These are phyloP conservation scores for Zaprionus nigranus DNA, from an alignment of 1,140 invertebrate species.

Conservation along the genomic window DNA sequence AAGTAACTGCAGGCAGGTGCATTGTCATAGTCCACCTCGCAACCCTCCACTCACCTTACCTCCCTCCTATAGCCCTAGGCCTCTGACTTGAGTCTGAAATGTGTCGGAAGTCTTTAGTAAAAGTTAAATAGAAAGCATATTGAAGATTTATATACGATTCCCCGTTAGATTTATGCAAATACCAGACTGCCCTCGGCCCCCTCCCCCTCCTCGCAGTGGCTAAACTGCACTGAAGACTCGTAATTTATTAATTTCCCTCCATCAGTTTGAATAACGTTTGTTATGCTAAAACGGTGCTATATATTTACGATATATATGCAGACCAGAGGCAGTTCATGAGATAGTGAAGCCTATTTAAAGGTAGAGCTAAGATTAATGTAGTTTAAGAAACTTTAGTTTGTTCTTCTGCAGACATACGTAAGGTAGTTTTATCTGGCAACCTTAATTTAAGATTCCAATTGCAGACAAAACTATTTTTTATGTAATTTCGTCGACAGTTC, in stretches of 20 bases:
- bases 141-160: conserved; percentile 69
- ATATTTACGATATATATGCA: neutral
- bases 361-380: too few species aligned
- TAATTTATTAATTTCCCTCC: conserved; percentile 8
- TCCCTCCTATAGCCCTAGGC: neutral
- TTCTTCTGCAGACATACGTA: too few species aligned
- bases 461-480: too few species aligned
- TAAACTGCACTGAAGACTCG: neutral
- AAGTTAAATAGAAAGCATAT: conserved; percentile 83
- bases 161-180: conserved; percentile 76
- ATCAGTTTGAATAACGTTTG: neutral
- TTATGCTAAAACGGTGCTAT: neutral
- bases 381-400: too few species aligned
- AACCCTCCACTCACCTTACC: neutral
- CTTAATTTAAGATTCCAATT: too few species aligned
- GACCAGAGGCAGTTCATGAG: too few species aligned
- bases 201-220: neutral
- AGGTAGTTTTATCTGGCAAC: too few species aligned
- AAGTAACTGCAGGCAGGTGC: conserved; percentile 64
- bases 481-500: too few species aligned
- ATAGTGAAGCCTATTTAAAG: too few species aligned
- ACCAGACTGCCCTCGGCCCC: neutral
- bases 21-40: conserved; percentile 15
- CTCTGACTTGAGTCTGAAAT: conserved; percentile 60
- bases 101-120: conserved; percentile 82